A percentile compares a stretch with the other conserved stretches of the same genome.
Evolutionary conservation across 1,140 invertebrate genomes (phyloP).

Genomic region (Drosophila pachea): DNA sequence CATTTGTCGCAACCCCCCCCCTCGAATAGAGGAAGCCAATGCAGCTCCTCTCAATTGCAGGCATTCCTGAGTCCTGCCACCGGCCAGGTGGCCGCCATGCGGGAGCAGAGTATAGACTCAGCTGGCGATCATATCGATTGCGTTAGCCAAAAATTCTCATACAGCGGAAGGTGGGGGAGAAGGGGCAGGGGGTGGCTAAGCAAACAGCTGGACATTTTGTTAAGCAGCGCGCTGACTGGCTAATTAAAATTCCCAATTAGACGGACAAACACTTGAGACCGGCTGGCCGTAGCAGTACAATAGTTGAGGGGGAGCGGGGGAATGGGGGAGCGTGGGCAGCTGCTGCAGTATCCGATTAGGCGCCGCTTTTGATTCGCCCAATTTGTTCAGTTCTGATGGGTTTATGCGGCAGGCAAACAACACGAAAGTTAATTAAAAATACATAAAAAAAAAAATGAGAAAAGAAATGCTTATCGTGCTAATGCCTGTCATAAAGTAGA

Average conservation of each 20-base stretch:
- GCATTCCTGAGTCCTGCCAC: background rate
- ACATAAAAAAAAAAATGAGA: conserved; percentile 52
- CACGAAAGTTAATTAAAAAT: conserved; percentile 73
- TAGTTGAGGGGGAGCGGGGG: background rate
- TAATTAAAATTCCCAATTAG: conserved; percentile 75
- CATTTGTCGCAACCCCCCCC: no score
- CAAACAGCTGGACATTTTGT: conserved; percentile 34
- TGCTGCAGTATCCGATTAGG: conserved; percentile 23
- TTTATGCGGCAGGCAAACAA: conserved; percentile 44
- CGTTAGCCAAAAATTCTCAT: background rate
- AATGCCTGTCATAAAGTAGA: conserved; percentile 40
- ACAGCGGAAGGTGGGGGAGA: no score
- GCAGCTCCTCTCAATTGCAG: no score
- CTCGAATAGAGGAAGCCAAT: no score
- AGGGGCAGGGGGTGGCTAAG: background rate
- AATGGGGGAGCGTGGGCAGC: background rate
- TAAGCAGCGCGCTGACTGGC: conserved; percentile 30
- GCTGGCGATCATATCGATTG: conserved; percentile 20
- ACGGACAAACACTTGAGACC: conserved; percentile 67
- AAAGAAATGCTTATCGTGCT: conserved; percentile 38
- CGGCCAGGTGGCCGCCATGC: conserved; percentile 13
- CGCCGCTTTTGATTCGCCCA: conserved; percentile 50
- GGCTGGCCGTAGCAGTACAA: background rate
- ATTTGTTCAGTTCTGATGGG: conserved; percentile 42
- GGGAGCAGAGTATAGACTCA: conserved; percentile 40